These are phyloP conservation scores for Drosophila repleta DNA, from an alignment of 1,140 invertebrate species.

Conservation along the genomic window DNA sequence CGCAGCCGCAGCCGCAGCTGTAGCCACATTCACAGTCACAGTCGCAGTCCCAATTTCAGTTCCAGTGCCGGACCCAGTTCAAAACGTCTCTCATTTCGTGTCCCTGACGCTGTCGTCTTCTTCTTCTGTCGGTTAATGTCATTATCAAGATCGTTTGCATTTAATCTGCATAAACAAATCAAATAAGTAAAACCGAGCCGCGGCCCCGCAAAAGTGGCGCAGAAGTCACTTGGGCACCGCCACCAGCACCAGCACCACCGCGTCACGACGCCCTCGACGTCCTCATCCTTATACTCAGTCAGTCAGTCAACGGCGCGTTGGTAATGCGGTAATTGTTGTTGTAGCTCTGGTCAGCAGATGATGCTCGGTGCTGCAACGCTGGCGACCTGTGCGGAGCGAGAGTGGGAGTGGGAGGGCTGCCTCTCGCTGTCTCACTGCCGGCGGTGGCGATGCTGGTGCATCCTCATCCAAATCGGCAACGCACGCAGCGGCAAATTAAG, in stretches of 20 bases:
- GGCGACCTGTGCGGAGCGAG: background rate
- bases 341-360: slow-evolving; percentile 43
- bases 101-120: slow-evolving; percentile 49
- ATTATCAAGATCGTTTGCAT: slow-evolving; percentile 84
- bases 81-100: slow-evolving; percentile 39
- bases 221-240: slow-evolving; percentile 48
- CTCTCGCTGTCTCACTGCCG: slow-evolving; percentile 10
- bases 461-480: slow-evolving; percentile 68
- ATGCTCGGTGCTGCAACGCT: slow-evolving; percentile 1
- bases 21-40: slow-evolving; percentile 14
- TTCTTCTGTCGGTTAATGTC: slow-evolving; percentile 83
- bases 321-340: slow-evolving; percentile 80
- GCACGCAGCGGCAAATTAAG: slow-evolving; percentile 80
- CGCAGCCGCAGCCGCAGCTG: slow-evolving; percentile 23
- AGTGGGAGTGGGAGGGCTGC: slow-evolving; percentile 1
- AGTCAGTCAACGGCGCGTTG: slow-evolving; percentile 72
- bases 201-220: slow-evolving; percentile 66
- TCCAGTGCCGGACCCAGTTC: too few relatives aligned
- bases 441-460: slow-evolving; percentile 12
- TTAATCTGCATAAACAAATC: slow-evolving; percentile 84
- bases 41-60: slow-evolving; percentile 31
- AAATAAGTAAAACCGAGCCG: slow-evolving; percentile 75
- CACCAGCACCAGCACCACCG: slow-evolving; percentile 14
- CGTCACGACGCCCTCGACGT: slow-evolving; percentile 27
- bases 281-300: slow-evolving; percentile 21